Evolutionary conservation across 1,140 invertebrate species (phyloP), one percentile per base, ranked within the genome.

Genomic region (Microplitis demolitor): DNA sequence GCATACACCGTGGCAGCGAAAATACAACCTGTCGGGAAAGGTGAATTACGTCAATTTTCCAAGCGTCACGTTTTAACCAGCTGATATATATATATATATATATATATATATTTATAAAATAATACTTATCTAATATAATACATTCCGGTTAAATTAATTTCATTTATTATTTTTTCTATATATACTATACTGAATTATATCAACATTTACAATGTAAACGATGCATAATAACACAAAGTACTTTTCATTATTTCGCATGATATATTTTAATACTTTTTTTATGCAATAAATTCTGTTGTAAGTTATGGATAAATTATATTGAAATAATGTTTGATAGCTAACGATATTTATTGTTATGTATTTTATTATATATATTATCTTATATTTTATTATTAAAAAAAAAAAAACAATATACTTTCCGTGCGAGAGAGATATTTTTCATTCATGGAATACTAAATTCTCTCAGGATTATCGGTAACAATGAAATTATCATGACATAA

Each of bases 21-120:
- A 45, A 45, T 62, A 62, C 34, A 35, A 54, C 33, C 13, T 35
- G 24, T 33, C 66, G 51, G 31, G 66, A 69, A 72, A 66, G 70
- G 70, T 66, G 35, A 53, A 71, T 64, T 62, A 71, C 69, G 61
- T 72, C 66, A 73, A 73, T 73, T 69, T 69, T 45, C 33, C 3
- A 33, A 60, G 33, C 37, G 45, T 63, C 66, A 68, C 31, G 53
- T 66, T 37, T 45, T 39, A 45, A n/a, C 62, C 39, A 66, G 45
- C 63, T 66, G 63, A 66, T 66, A 66, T 69, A 69, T 67, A 66
- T 16, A 37, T 37, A 8, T 64, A 6, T 64, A 13, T 39, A n/a
- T 62, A 51, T 11, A 66, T 51, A 51, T 45, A 8, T 45, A 45
- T 45, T 9, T 61, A 61, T 61, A 61, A 61, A 31, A 61, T 61